Percentiles rank a stretch among this genome's conserved stretches.
Conservation (phyloP, 2,113 vertebrate genomes). For the human (Homo sapiens) region GRCh38 chr5:61284001-61284500, state of each 20-base stretch:
- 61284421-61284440: slow-evolving; percentile 56
- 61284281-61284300: slow-evolving; percentile 11
- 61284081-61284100: background rate
- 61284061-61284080: background rate
- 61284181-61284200: background rate
- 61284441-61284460: slow-evolving; percentile 63
- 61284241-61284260: background rate
- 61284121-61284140: slow-evolving; percentile 13
- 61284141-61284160: background rate
- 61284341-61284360: background rate
- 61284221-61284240: background rate
- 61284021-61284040: background rate
- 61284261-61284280: background rate
- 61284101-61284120: slow-evolving; percentile 17
- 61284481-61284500: slow-evolving; percentile 50
- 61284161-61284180: background rate
- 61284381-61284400: slow-evolving; percentile 20
- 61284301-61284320: background rate
- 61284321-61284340: background rate
- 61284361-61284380: slow-evolving; percentile 5
- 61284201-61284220: background rate
- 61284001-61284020: background rate
- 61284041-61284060: background rate
- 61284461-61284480: slow-evolving; percentile 61
- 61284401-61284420: slow-evolving; percentile 30